These are phyloP conservation scores for Calephelis nemesis DNA, from an alignment of 1,140 invertebrate species.

Conservation along the genomic window DNA sequence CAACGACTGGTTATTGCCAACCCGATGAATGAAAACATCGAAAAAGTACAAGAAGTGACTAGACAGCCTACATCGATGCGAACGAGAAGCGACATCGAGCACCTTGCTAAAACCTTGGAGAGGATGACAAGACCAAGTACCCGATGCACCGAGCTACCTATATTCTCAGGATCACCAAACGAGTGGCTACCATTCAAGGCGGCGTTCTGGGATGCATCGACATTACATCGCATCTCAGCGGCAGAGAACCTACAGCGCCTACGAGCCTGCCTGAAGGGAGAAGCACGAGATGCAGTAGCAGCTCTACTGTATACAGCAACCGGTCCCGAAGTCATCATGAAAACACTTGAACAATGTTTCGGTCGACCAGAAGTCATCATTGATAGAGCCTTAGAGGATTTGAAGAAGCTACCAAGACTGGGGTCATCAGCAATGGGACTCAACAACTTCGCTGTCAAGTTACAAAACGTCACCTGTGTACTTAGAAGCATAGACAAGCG, in stretches of 20 bases:
- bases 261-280: too few species aligned
- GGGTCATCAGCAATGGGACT: too few species aligned
- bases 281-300: too few species aligned
- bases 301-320: too few species aligned
- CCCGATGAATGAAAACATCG: neutral
- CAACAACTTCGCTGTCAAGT: too few species aligned
- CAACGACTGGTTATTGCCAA: neutral
- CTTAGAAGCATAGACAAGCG: too few species aligned
- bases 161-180: conserved; percentile 26
- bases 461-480: too few species aligned
- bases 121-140: conserved; percentile 21
- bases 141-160: conserved; percentile 23
- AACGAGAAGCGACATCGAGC: conserved; percentile 5
- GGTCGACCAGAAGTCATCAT: conserved; percentile 32
- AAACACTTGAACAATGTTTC: conserved; percentile 32
- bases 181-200: conserved; percentile 39
- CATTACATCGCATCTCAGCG: too few species aligned
- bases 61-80: too few species aligned
- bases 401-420: conserved; percentile 25
- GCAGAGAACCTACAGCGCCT: too few species aligned
- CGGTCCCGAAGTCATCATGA: conserved; percentile 21
- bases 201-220: too few species aligned
- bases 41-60: neutral
- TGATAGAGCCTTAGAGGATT: conserved; percentile 21
- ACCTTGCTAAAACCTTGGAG: conserved; percentile 24